Percentiles rank a stretch among this genome's conserved stretches.
Evolutionary conservation across 2,888 invertebrate genomes (phyloP).

Genomic region (Meloe dianella): DNA sequence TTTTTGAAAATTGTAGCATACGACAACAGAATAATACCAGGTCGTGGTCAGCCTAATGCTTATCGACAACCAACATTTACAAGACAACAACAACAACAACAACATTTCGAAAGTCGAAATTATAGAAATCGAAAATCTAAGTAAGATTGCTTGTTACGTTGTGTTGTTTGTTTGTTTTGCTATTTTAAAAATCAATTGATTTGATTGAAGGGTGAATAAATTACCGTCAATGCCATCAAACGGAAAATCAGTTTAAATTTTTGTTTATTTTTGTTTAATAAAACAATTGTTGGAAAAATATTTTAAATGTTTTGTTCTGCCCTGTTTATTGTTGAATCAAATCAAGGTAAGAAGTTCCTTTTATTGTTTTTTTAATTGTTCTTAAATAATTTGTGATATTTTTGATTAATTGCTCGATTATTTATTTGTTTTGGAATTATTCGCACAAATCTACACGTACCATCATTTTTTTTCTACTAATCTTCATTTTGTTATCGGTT

Average conservation of each 20-base stretch:
- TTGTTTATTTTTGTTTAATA: constrained; percentile 10
- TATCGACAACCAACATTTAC: constrained; percentile 49
- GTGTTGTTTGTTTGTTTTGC: constrained; percentile 7
- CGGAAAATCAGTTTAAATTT: constrained; percentile 42
- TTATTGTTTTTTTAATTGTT: constrained; percentile 35
- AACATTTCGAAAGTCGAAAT: constrained; percentile 38
- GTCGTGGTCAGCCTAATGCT: constrained; percentile 50
- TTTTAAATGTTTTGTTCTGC: constrained; percentile 42
- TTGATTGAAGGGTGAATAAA: constrained; percentile 46
- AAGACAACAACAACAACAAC: constrained; percentile 26
- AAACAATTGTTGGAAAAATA: constrained; percentile 24
- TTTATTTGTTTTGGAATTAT: constrained; percentile 11
- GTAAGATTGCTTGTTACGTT: no score
- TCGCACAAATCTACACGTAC: not conserved
- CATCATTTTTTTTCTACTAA: no score
- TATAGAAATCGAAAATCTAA: constrained; percentile 50
- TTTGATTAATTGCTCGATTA: constrained; percentile 19
- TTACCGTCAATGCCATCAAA: constrained; percentile 49
- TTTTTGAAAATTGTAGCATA: constrained; percentile 36
- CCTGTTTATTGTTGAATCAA: constrained; percentile 26
- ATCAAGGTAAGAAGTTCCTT: constrained; percentile 45
- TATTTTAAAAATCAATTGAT: constrained; percentile 10
- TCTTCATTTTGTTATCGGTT: constrained; percentile 16
- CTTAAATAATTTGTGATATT: constrained; percentile 35
- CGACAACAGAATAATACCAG: constrained; percentile 51